Evolutionary conservation across 1,140 invertebrate species (phyloP), one percentile per base, ranked within the genome.

Genomic region (Papilio machaon): DNA sequence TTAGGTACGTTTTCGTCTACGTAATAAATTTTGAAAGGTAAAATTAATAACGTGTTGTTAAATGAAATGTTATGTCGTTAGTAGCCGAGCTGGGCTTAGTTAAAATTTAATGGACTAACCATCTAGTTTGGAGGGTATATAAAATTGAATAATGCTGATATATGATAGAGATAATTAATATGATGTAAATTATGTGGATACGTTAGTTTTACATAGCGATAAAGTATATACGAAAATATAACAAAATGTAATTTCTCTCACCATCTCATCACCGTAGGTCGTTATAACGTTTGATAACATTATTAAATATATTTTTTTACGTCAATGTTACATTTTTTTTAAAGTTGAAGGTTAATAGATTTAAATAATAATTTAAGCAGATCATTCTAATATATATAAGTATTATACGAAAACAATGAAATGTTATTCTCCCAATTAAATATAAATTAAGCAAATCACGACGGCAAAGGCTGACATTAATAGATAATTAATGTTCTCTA

Each of bases 11-110:
- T 64, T 30, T 7, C 15, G 30, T 67, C 58, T 6, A 67, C 64
- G 23, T 35, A 67, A 67, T 67, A 67, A 67, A 67, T 67, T 67
- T 67, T 35, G 3, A 0, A 35, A 35, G 64, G 64, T 64, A 67
- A 67, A 67, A 67, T 67, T 67, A 67, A 67, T 67, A 67, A 67
- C 64, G 60, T 19, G 64, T 67, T 67, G 64, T 67, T 67, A 67
- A 67, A 67, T 67, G 64, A 67, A 7, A 64, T 64, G n/a, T 64
- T 10, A 35, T 30, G 11, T 67, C 30, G 64, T 67, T 67, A 67
- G 64, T 3, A 8, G 58, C 64, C 64, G 64, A 15, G 30, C 64
- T 67, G 64, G 30, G 64, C 64, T 67, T 35, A 35, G 23, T 67
- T 67, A 67, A 67, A 67, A 67, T 67, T 67, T 67, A 67, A 67